These are phyloP conservation scores for Meghimatium bilineatum DNA, from an alignment of 2,888 invertebrate species.

Conservation along the genomic window DNA sequence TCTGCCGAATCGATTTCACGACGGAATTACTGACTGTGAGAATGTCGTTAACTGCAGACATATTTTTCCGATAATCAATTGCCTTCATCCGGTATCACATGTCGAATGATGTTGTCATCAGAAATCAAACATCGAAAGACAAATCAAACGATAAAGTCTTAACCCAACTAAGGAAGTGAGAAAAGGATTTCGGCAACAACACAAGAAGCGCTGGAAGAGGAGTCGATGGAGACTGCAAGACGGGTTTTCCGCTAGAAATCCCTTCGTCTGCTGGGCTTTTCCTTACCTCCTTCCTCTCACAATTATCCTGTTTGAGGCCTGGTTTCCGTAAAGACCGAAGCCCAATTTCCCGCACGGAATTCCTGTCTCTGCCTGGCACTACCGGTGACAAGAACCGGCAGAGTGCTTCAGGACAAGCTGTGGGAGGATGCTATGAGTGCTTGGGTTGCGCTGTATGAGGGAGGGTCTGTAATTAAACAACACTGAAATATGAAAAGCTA, in stretches of 20 bases:
- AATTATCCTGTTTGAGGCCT: conserved; percentile 49
- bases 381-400: conserved; percentile 47
- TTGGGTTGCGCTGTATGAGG: background rate
- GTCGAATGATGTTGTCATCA: background rate
- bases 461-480: conserved; percentile 6
- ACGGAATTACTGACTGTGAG: background rate
- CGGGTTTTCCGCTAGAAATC: conserved; percentile 45
- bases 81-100: background rate
- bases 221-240: conserved; percentile 39
- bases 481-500: background rate
- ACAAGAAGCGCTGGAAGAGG: conserved; percentile 33
- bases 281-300: conserved; percentile 48
- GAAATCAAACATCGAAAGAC: conserved; percentile 27
- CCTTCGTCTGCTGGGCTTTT: conserved; percentile 28
- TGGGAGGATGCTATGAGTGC: conserved; percentile 40
- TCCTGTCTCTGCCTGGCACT: conserved; percentile 46
- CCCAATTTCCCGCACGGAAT: conserved; percentile 49
- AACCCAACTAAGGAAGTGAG: conserved; percentile 18
- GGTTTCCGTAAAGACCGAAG: conserved; percentile 45
- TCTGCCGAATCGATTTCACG: background rate
- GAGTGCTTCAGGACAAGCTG: conserved; percentile 28
- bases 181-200: conserved; percentile 23
- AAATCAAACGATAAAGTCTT: conserved; percentile 27
- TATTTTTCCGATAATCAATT: conserved; percentile 31
- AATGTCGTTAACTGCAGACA: background rate